Percentiles rank a stretch among this genome's conserved stretches.
phyloP scores from a whole-genome alignment of 2,113 vertebrate species.

The Eulemur macaco region DNA sequence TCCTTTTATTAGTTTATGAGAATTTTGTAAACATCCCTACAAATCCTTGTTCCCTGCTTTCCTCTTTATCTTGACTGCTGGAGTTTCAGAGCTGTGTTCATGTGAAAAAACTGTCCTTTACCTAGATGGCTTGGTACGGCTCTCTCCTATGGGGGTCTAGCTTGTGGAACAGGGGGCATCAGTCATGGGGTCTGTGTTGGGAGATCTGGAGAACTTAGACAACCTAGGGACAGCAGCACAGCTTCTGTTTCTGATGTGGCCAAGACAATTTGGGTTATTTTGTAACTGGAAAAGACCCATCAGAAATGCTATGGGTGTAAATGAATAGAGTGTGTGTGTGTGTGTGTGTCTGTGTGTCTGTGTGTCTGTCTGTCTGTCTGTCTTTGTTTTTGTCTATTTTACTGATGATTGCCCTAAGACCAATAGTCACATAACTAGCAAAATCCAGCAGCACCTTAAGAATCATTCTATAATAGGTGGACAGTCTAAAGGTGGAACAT shows the following conservation, averaged over 20 bases:
- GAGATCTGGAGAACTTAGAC: background rate
- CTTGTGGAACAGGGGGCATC: background rate
- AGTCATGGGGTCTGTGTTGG: background rate
- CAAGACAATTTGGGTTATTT: background rate
- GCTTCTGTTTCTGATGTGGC: background rate
- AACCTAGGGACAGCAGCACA: background rate
- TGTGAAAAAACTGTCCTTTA: background rate
- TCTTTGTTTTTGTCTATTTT: background rate
- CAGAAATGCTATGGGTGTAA: background rate
- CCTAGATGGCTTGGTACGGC: too few species aligned
- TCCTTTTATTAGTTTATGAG: constrained; percentile 40
- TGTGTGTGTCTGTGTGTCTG: background rate
- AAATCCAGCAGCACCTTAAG: background rate
- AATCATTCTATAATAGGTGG: background rate
- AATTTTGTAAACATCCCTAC: background rate
- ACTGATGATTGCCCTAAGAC: background rate
- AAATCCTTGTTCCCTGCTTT: background rate
- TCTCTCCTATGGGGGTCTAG: background rate
- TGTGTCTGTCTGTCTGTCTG: background rate
- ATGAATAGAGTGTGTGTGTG: background rate
- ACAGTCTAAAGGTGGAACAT: background rate
- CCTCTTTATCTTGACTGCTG: background rate
- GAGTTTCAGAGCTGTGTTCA: background rate
- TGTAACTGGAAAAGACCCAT: background rate
- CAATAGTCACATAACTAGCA: background rate